These are phyloP conservation scores for Drosophila merina DNA, from an alignment of 2,888 invertebrate species.

Conservation along the genomic window DNA sequence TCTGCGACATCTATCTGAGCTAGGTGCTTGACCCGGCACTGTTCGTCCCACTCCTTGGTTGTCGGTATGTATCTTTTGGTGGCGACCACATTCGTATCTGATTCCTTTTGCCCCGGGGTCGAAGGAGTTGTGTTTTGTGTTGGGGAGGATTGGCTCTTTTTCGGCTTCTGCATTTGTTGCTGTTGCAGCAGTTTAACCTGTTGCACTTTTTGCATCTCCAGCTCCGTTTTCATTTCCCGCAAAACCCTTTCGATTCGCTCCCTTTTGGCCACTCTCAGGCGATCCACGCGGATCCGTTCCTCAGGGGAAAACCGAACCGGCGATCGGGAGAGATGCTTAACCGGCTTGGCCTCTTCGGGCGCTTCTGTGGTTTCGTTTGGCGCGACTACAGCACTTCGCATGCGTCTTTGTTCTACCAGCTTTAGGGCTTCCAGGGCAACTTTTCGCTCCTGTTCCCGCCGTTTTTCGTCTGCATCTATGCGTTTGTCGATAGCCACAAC, in stretches of 20 bases:
- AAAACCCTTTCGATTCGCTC: conserved; percentile 63
- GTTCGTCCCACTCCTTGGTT: conserved; percentile 66
- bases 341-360: background rate
- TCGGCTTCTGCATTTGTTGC: background rate
- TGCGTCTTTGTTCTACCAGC: conserved; percentile 63
- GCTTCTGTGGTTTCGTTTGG: background rate
- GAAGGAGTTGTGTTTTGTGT: background rate
- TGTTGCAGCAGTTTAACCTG: background rate
- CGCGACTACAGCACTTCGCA: conserved; percentile 29
- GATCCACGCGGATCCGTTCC: conserved; percentile 55
- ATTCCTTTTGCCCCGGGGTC: background rate
- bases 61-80: conserved; percentile 60
- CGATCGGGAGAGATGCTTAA: conserved; percentile 51
- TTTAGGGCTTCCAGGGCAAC: conserved; percentile 65
- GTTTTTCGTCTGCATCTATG: conserved; percentile 42
- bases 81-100: background rate
- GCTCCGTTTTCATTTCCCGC: conserved; percentile 50
- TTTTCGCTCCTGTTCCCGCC: conserved; percentile 53
- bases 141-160: background rate
- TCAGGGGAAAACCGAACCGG: conserved; percentile 47
- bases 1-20: conserved; percentile 13
- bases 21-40: conserved; percentile 39
- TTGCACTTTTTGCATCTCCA: background rate
- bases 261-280: conserved; percentile 50
- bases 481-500: background rate